Evolutionary conservation across 2,888 invertebrate species (phyloP).

Genomic region (Periphyllus acericola): DNA sequence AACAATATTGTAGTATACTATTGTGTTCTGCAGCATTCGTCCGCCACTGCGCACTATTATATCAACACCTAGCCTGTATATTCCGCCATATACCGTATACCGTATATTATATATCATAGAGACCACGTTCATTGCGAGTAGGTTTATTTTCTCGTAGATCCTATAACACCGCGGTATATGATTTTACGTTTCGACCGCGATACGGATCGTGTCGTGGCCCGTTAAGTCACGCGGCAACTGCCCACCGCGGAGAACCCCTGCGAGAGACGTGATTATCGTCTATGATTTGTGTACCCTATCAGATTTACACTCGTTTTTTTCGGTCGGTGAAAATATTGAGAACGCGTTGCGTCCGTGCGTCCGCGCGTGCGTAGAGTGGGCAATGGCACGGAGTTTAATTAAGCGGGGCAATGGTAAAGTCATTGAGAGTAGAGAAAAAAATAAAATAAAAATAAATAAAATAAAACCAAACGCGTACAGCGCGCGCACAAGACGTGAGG

Average conservation of each 20-base stretch:
- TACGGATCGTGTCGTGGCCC: no score
- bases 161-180: no score
- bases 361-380: not conserved
- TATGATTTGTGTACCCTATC: not conserved
- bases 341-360: not conserved
- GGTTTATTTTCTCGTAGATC: no score
- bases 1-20: no score
- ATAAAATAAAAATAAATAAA: slow-evolving; percentile 18
- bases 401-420: slow-evolving; percentile 6
- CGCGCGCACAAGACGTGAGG: slow-evolving; percentile 38
- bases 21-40: no score
- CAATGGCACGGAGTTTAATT: slow-evolving; percentile 33
- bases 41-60: no score
- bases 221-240: not conserved
- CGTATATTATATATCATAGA: no score
- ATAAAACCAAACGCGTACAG: slow-evolving; percentile 18
- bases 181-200: no score
- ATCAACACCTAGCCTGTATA: no score
- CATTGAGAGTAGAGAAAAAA: slow-evolving; percentile 4
- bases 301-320: not conserved
- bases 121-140: no score
- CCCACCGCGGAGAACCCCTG: slow-evolving; percentile 2
- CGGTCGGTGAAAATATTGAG: not conserved
- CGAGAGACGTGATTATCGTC: not conserved
- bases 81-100: no score